These are phyloP conservation scores for Eupithecia dodoneata DNA, from an alignment of 2,888 invertebrate genomes.

Conservation along the genomic window DNA sequence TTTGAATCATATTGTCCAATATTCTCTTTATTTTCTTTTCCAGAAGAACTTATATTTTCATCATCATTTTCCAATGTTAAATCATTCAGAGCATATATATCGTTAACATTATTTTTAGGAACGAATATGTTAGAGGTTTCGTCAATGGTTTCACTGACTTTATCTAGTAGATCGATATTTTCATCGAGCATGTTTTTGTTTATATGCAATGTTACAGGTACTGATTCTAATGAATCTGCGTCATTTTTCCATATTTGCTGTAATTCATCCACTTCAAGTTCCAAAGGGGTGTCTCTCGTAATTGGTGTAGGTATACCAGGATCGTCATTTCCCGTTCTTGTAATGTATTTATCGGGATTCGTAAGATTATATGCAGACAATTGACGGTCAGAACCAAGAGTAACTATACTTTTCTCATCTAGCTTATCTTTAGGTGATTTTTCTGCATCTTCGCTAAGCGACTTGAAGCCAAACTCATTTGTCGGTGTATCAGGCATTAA, in stretches of 20 bases:
- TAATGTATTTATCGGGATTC: background rate
- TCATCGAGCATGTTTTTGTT: background rate
- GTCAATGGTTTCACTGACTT: background rate
- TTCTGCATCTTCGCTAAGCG: background rate
- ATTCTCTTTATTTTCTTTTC: background rate
- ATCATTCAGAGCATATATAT: background rate
- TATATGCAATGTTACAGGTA: background rate
- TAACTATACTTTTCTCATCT: background rate
- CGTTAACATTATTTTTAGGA: background rate
- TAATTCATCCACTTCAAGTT: slow-evolving; percentile 18
- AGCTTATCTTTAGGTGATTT: background rate
- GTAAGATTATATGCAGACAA: background rate
- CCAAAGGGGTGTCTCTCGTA: slow-evolving; percentile 16
- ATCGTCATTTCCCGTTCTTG: background rate
- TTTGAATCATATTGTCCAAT: background rate
- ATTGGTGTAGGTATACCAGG: slow-evolving; percentile 9
- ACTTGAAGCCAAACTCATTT: background rate
- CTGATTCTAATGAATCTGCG: slow-evolving; percentile 18
- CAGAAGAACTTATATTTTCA: background rate
- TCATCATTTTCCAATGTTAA: background rate
- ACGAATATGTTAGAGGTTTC: background rate
- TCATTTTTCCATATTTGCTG: slow-evolving; percentile 34
- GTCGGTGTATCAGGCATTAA: background rate
- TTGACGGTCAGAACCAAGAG: background rate
- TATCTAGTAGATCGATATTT: background rate